Percentiles rank a stretch among this genome's conserved stretches.
phyloP scores from a whole-genome alignment of 2,113 vertebrate species.

The Antigone vipio region DNA sequence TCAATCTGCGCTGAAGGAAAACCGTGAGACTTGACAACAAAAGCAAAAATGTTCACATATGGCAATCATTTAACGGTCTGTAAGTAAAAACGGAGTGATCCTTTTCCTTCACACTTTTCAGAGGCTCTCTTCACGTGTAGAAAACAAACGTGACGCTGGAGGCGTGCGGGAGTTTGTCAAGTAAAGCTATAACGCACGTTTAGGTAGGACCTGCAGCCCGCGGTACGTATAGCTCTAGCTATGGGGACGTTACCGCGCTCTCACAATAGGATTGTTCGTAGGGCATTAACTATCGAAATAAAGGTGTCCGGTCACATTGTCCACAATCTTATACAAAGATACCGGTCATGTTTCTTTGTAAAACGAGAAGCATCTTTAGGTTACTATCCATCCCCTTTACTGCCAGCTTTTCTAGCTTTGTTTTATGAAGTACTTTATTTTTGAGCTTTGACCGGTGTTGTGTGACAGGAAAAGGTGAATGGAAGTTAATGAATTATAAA shows the following conservation, averaged over 20 bases:
- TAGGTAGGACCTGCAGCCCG: background rate
- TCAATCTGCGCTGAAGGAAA: background rate
- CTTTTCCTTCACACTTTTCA: background rate
- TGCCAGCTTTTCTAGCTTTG: background rate
- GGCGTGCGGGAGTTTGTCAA: background rate
- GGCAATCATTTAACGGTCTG: background rate
- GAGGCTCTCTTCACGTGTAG: background rate
- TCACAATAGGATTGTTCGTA: too few relatives aligned
- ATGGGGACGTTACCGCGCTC: background rate
- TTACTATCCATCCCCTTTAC: background rate
- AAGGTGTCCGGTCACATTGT: background rate
- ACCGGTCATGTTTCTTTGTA: background rate
- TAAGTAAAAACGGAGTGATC: background rate
- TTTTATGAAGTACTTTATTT: background rate
- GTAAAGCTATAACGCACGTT: background rate
- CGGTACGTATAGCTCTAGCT: background rate
- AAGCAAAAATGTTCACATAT: background rate
- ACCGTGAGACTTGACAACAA: fast-evolving
- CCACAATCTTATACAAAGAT: background rate
- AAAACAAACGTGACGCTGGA: background rate
- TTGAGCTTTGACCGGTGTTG: background rate
- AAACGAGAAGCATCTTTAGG: background rate
- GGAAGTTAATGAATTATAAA: conserved; percentile 51
- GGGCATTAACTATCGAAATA: background rate
- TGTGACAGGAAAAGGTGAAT: background rate